A percentile compares a stretch with the other conserved stretches of the same genome.
These are phyloP conservation scores for Ichneumoninae sp. DNA, from an alignment of 2,888 invertebrate genomes.

Conservation along the genomic window DNA sequence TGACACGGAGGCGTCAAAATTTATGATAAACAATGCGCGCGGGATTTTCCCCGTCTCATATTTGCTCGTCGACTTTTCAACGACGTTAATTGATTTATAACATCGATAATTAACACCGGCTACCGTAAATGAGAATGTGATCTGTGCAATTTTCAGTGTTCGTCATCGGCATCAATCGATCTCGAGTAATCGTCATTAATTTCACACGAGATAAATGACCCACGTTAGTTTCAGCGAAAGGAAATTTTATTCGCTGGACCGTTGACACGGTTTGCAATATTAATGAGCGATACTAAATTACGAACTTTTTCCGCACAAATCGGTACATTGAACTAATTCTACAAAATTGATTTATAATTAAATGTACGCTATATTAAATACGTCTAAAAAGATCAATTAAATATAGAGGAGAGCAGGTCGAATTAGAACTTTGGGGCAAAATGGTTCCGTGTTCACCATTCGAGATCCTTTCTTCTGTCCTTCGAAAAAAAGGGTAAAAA, in stretches of 20 bases:
- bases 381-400: not conserved
- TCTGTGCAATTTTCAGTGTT: conserved; percentile 33
- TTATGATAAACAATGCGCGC: conserved; percentile 17
- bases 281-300: too few relatives aligned
- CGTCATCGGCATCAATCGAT: conserved; percentile 24
- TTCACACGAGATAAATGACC: conserved; percentile 16
- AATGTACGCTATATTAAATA: too few relatives aligned
- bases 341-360: not conserved
- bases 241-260: not conserved
- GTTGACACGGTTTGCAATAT: not conserved
- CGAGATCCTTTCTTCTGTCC: not conserved
- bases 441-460: not conserved
- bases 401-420: not conserved
- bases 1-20: conserved; percentile 8
- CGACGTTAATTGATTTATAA: conserved; percentile 28
- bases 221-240: not conserved
- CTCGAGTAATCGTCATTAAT: conserved; percentile 45
- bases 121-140: not conserved
- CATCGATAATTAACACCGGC: conserved; percentile 34
- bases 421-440: not conserved
- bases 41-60: conserved; percentile 14
- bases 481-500: not conserved
- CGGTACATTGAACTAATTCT: not conserved
- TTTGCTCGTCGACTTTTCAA: conserved; percentile 18
- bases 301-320: not conserved